Evolutionary conservation across 2,797 vertebrate genomes (phyloP).

Genomic region (Oreochromis grahami): DNA sequence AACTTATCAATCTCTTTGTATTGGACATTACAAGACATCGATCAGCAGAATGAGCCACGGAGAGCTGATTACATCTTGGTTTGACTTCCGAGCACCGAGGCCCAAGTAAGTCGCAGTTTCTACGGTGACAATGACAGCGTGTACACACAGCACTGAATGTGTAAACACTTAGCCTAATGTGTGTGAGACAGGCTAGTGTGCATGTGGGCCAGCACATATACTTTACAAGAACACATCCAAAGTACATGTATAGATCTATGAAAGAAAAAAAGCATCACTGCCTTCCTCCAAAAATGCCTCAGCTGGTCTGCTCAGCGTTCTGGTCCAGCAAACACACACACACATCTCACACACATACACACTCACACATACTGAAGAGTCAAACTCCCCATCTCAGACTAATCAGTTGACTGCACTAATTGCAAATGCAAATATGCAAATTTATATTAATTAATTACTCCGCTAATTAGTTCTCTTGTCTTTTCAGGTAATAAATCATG

Average conservation of each 20-base stretch:
- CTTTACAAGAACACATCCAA: not conserved
- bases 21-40: constrained; percentile 54
- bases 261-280: constrained; percentile 12
- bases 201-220: not conserved
- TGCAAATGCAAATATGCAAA: constrained; percentile 99
- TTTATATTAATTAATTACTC: constrained; percentile 99
- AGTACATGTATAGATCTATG: not conserved
- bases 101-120: not conserved
- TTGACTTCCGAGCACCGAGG: not conserved
- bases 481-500: constrained; percentile 99
- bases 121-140: not conserved
- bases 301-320: constrained; percentile 69
- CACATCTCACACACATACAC: not conserved
- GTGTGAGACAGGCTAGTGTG: not conserved
- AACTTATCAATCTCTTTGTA: constrained; percentile 62
- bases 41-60: constrained; percentile 30
- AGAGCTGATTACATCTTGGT: not conserved
- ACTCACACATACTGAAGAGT: constrained; percentile 85
- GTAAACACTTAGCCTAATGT: constrained; percentile 2
- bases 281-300: constrained; percentile 56
- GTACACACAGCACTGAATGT: not conserved
- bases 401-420: constrained; percentile 99
- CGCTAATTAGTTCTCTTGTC: constrained; percentile 99
- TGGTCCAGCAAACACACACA: constrained; percentile 51
- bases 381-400: constrained; percentile 99